Conservation (phyloP, 2,888 invertebrate species). For the Lumbricus terrestris region DNA sequence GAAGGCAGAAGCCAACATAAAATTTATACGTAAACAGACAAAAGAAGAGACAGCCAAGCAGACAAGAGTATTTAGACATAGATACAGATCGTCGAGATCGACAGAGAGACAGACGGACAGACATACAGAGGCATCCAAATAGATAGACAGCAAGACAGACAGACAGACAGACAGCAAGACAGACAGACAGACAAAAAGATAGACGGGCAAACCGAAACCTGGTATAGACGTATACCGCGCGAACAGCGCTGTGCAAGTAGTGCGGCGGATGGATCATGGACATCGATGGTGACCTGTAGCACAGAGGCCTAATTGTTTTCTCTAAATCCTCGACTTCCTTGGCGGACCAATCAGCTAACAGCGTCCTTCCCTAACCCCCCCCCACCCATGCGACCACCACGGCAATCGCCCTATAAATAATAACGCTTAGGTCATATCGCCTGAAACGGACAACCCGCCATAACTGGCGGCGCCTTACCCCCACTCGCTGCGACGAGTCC, state of each 20-base stretch:
- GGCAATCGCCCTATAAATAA: background rate
- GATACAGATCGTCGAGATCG: background rate
- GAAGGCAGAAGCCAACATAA: background rate
- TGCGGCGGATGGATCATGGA: background rate
- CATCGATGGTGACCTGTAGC: background rate
- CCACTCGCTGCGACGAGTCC: background rate
- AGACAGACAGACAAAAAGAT: background rate
- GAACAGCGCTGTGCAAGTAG: background rate
- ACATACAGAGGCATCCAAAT: background rate
- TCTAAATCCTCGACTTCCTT: conserved; percentile 10
- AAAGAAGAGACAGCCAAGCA: background rate
- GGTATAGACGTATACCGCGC: background rate
- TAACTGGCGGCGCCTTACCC: background rate
- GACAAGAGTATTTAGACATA: background rate
- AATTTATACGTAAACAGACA: background rate
- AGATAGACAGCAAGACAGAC: background rate
- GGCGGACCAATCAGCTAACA: background rate
- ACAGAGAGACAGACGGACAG: background rate
- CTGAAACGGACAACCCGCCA: background rate
- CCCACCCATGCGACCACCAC: background rate
- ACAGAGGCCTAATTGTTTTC: conserved; percentile 4
- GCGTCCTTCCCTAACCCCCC: background rate
- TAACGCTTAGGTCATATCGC: conserved; percentile 10
- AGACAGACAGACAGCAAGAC: background rate
- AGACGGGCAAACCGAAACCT: background rate